These are phyloP conservation scores for Chrysoperla carnea DNA, from an alignment of 1,140 invertebrate genomes.

Conservation along the genomic window DNA sequence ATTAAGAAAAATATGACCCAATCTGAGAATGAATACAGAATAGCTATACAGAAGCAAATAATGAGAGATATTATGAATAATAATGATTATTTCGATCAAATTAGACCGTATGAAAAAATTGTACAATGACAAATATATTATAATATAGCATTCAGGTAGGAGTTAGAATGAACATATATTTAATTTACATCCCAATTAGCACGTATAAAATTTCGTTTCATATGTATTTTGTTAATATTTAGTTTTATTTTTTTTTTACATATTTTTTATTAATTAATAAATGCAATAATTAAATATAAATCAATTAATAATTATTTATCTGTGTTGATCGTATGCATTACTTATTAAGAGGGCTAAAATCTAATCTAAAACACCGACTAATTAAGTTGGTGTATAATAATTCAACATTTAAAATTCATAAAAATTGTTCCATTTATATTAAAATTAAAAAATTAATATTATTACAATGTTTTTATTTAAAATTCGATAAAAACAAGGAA, in stretches of 20 bases:
- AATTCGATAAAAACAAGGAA: no score
- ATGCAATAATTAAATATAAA: neutral
- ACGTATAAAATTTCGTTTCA: neutral
- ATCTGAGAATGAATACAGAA: neutral
- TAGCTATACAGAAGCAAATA: neutral
- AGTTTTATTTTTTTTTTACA: neutral
- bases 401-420: no score
- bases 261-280: neutral
- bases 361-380: no score
- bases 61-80: neutral
- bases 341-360: neutral
- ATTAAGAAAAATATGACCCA: conserved; percentile 5
- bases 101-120: neutral
- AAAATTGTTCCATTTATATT: no score
- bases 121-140: neutral
- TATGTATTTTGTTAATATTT: neutral
- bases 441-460: no score
- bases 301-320: neutral
- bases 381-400: no score
- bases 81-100: neutral
- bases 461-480: no score
- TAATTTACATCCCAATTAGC: neutral
- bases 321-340: neutral
- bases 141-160: no score
- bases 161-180: no score